Evolutionary conservation across 2,113 vertebrate species (phyloP).

Genomic region (Tragulus kanchil): DNA sequence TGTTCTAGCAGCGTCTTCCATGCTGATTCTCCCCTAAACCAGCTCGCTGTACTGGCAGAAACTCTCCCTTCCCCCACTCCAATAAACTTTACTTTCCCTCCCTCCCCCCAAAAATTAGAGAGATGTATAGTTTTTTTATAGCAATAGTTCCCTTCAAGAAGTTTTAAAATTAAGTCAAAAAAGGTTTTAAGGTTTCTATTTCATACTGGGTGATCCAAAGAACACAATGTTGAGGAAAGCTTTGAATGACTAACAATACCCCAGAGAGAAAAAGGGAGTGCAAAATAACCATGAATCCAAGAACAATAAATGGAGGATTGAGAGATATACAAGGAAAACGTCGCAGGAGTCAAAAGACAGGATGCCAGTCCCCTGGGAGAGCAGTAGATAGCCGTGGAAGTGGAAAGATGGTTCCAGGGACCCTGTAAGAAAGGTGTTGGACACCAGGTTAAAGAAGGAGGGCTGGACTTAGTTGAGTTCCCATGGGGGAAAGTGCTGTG

Average conservation of each 20-base stretch:
- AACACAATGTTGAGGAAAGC: neutral
- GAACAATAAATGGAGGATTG: neutral
- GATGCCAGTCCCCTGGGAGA: neutral
- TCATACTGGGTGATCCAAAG: neutral
- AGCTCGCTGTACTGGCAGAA: too few relatives aligned
- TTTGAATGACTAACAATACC: neutral
- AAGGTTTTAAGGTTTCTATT: slow-evolving; percentile 16
- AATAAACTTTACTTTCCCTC: too few relatives aligned
- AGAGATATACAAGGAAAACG: neutral
- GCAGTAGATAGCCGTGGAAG: neutral
- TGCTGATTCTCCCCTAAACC: too few relatives aligned
- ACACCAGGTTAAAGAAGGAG: neutral
- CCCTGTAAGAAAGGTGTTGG: neutral
- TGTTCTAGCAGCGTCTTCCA: too few relatives aligned
- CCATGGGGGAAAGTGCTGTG: neutral
- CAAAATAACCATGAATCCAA: neutral
- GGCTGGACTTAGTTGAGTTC: neutral
- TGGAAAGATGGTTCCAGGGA: neutral
- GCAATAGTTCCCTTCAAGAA: neutral
- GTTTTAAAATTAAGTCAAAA: neutral
- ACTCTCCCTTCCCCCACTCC: too few relatives aligned
- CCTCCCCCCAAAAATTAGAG: too few relatives aligned
- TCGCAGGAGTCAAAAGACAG: neutral
- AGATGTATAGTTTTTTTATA: neutral
- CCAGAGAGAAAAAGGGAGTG: neutral